phyloP scores from a whole-genome alignment of 2,113 vertebrate genomes.

The Microcebus lehilahytsara region DNA sequence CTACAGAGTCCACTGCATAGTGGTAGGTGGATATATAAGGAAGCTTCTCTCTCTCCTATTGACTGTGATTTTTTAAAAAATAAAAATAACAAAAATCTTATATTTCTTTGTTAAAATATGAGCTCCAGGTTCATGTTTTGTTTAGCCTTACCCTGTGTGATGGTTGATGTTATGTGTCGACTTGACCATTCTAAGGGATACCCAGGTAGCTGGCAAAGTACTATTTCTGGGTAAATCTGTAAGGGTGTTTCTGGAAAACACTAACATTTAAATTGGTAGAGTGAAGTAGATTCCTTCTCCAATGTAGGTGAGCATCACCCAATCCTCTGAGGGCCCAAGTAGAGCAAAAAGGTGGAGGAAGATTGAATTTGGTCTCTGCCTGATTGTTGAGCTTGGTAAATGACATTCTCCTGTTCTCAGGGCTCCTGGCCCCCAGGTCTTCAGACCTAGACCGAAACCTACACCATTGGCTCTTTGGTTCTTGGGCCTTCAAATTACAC shows the following conservation, averaged over 20 bases:
- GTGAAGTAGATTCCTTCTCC: neutral
- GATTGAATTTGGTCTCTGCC: neutral
- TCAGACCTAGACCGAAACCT: no score
- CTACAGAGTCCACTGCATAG: neutral
- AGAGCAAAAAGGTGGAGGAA: neutral
- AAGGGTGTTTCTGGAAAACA: neutral
- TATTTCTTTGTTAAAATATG: neutral
- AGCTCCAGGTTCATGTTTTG: neutral
- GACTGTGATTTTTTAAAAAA: neutral
- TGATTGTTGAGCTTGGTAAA: neutral
- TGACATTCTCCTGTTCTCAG: neutral
- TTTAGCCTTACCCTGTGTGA: neutral
- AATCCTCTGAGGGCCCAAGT: neutral
- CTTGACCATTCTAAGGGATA: neutral
- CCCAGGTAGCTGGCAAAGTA: neutral
- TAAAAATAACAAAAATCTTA: neutral
- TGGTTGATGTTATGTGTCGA: neutral
- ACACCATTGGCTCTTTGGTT: no score
- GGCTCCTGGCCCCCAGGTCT: neutral
- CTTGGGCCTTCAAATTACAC: neutral
- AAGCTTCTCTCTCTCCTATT: neutral
- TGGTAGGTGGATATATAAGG: neutral
- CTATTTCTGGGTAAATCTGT: neutral
- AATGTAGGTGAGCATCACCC: neutral
- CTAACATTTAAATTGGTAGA: neutral